Conservation (phyloP, 2,888 invertebrate genomes). For the Caenorhabditis sp. region DNA sequence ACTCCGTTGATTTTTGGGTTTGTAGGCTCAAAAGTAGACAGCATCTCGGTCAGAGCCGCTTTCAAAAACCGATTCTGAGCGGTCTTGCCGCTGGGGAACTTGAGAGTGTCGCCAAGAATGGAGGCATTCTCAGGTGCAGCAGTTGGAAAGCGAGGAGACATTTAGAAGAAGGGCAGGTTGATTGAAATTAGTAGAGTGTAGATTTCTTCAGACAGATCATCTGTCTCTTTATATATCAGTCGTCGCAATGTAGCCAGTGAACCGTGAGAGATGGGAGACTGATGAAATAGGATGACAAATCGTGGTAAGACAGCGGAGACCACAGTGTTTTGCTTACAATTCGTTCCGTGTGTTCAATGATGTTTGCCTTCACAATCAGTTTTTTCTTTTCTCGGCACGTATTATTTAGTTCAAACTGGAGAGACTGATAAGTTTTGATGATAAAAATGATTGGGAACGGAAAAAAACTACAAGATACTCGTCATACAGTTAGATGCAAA, state of each 20-base stretch:
- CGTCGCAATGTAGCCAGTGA: conserved; percentile 5
- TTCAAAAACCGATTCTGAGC: conserved; percentile 66
- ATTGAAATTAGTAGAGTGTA: too few relatives aligned
- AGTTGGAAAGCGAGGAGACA: conserved; percentile 44
- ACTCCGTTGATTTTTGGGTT: conserved; percentile 64
- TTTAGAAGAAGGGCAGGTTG: conserved; percentile 1
- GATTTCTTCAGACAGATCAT: neutral
- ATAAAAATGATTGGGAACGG: too few relatives aligned
- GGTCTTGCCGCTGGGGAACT: conserved; percentile 50
- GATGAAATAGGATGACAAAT: conserved; percentile 54
- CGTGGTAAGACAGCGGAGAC: conserved; percentile 33
- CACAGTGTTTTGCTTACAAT: conserved; percentile 43
- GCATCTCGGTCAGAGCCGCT: conserved; percentile 53
- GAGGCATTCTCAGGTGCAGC: conserved; percentile 19
- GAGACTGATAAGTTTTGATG: too few relatives aligned
- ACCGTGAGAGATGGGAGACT: conserved; percentile 23
- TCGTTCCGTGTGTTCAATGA: conserved; percentile 31
- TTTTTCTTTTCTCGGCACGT: too few relatives aligned
- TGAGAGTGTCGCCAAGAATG: conserved; percentile 46
- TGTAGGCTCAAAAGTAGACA: conserved; percentile 33
- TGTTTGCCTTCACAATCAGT: too few relatives aligned
- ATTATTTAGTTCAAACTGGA: too few relatives aligned
- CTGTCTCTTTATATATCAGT: neutral
- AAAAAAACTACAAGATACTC: too few relatives aligned
- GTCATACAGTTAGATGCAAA: too few relatives aligned